Base-by-base conservation (phyloP, 2,888 invertebrate species). In the Eurytoma adleriae region DNA sequence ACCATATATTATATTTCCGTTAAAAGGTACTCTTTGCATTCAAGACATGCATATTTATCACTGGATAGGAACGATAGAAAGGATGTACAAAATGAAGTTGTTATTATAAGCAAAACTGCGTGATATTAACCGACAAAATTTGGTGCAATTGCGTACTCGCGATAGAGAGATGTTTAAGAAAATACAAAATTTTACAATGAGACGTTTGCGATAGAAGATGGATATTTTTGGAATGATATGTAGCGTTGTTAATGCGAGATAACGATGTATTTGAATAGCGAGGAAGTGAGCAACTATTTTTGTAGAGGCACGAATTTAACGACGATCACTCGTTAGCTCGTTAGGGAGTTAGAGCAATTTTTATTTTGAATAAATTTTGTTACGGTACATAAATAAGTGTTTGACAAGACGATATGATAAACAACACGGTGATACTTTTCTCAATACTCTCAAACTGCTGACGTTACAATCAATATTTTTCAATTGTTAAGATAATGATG, bases 191-290 rank as follows among this genome's bases (percentile, higher is more conserved):
- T 77, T 69, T 56, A 69, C 3, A 52, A 20, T 16, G 61, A 24
- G 3, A 40, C 1, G 30, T 27, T 40, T 20, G 50, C 40, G 64
- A 13, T 0, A 27, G 66, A 24, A 69, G 52, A 78, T 50, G 71
- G 52, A 61, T 78, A 78, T 78, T 78, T 78, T 78, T 78, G 48
- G 72, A 78, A 27, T 50, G 67, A 72, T 71, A 50, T 71, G 64
- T 76, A 69, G 40, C 24, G 59, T 52, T 50, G 64, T 64, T 71
- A 27, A 18, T 12, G 62, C 66, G 57, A 50, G 66, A 71, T 59
- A 18, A 52, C 66, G 50, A 14, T 30, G 13, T 71, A 18, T 54
- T 50, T 30, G 13, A n/a, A 50, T 40, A 7, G 40, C 40, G 59
- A 56, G 40, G 20, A 52, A 12, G 59, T 3, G 54, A 40, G 20